Evolutionary conservation across 2,797 vertebrate species (phyloP).

Genomic region (Eulemur mongoz): DNA sequence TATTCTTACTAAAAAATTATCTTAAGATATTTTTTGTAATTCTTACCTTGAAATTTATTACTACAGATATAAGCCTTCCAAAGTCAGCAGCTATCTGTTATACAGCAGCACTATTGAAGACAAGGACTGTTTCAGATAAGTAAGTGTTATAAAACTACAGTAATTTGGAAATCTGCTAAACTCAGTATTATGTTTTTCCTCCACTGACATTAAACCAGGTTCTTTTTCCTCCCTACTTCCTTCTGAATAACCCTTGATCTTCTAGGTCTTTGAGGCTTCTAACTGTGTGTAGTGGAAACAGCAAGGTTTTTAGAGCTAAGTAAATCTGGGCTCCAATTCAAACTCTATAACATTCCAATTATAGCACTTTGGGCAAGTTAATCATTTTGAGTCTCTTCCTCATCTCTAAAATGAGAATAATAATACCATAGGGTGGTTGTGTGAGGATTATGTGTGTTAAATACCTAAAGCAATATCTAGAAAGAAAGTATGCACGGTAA

Average conservation of each 20-base stretch:
- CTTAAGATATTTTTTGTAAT: constrained; percentile 38
- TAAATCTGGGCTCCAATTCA: constrained; percentile 53
- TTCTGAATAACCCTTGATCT: constrained; percentile 31
- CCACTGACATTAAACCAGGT: constrained; percentile 11
- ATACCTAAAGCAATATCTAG: background rate
- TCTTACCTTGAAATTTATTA: constrained; percentile 61
- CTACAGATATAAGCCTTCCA: constrained; percentile 98
- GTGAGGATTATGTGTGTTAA: background rate
- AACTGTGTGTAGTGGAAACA: background rate
- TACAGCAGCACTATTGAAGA: constrained; percentile 98
- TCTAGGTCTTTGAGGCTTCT: background rate
- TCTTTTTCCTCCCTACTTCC: background rate
- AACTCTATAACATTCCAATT: background rate
- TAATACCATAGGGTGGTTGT: background rate
- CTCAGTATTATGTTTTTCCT: constrained; percentile 20
- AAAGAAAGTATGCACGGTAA: background rate
- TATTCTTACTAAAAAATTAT: constrained; percentile 56
- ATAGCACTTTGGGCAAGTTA: background rate
- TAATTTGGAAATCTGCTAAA: background rate
- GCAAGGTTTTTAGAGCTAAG: constrained; percentile 43
- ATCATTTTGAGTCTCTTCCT: constrained; percentile 27
- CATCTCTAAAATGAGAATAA: constrained; percentile 34
- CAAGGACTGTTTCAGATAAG: constrained; percentile 99
- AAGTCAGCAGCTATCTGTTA: constrained; percentile 99
- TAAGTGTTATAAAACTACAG: constrained; percentile 83